These are phyloP conservation scores for Holocentrus rufus DNA, from an alignment of 2,797 vertebrate species.

Conservation along the genomic window DNA sequence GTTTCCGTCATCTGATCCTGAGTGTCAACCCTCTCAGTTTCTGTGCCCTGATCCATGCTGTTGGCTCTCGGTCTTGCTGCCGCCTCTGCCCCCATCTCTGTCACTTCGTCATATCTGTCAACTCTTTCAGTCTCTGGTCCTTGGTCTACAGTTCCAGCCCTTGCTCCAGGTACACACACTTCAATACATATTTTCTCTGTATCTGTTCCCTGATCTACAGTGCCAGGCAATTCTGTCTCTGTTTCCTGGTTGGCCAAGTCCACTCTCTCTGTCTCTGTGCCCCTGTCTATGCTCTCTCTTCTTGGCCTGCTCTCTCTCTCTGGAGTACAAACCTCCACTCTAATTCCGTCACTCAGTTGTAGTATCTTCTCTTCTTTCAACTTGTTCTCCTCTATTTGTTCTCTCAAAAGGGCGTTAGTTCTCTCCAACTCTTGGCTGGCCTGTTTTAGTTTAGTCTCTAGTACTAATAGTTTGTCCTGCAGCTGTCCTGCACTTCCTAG, in stretches of 20 bases:
- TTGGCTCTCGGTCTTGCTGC: constrained; percentile 70
- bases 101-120: constrained; percentile 46
- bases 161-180: constrained; percentile 53
- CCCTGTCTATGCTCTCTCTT: constrained; percentile 76
- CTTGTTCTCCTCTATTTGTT: constrained; percentile 86
- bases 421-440: constrained; percentile 85
- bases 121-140: constrained; percentile 32
- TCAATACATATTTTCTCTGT: constrained; percentile 74
- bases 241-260: constrained; percentile 68
- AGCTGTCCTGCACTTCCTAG: constrained; percentile 69
- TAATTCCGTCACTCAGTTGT: constrained; percentile 83
- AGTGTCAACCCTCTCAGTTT: constrained; percentile 71
- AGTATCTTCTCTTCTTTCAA: constrained; percentile 86
- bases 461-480: constrained; percentile 82
- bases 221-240: constrained; percentile 60
- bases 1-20: constrained; percentile 77
- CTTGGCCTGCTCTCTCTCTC: constrained; percentile 58
- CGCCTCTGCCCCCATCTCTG: constrained; percentile 46
- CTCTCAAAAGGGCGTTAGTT: constrained; percentile 81
- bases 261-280: constrained; percentile 63
- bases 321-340: constrained; percentile 70
- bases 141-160: constrained; percentile 47
- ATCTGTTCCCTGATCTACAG: constrained; percentile 77
- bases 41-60: constrained; percentile 76
- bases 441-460: constrained; percentile 85